Evolutionary conservation across 2,113 vertebrate species (phyloP), one percentile per base, ranked within the genome.

Genomic region (Hylia prasina): DNA sequence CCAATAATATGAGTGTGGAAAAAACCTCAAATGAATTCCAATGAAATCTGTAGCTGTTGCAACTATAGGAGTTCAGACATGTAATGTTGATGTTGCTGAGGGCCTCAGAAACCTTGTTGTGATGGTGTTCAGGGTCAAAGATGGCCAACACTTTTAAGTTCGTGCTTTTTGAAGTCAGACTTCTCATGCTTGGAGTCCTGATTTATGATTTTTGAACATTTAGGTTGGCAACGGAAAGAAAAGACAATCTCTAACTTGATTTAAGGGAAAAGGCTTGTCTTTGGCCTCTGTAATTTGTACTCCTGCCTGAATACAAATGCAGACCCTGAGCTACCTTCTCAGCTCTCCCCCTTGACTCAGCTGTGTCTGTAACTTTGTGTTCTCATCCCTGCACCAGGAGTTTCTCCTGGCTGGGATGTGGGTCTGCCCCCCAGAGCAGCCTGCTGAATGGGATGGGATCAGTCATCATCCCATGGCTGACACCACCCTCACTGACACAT

Each of bases 381-480:
- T 83, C 44, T 33, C n/a, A 72, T 3, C 13, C 11, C 53, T 65
- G 63, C 28, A 35, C 2, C 5, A 69, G 63, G 24, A 61, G 11
- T 21, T 75, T 58, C 11, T 79, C 21, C 65, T 17, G 5, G 12
- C 10, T 87, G 58, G 22, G 40, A 5, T 44, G 16, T 77, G 39
- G 1, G 1, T 48, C 7, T 83, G 33, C 53, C 31, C 60, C 42
- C 23, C n/a, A 12, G 6, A 9, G 6, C 14, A 40, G 25, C 33
- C 37, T 66, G 17, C 50, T 53, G 64, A 63, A 58, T 12, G 48
- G 33, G 11, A 20, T 16, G 17, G 47, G 19, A 48, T 6, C 4
- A 13, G 44, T 33, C 44, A n/a, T 23, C 1, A 4, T 53, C 42
- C 33, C 0, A 0, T 8, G 16, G 15, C 44, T 86, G n/a, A 39